Evolutionary conservation across 2,888 invertebrate genomes (phyloP).

Genomic region (Amphipyra tragopoginis): DNA sequence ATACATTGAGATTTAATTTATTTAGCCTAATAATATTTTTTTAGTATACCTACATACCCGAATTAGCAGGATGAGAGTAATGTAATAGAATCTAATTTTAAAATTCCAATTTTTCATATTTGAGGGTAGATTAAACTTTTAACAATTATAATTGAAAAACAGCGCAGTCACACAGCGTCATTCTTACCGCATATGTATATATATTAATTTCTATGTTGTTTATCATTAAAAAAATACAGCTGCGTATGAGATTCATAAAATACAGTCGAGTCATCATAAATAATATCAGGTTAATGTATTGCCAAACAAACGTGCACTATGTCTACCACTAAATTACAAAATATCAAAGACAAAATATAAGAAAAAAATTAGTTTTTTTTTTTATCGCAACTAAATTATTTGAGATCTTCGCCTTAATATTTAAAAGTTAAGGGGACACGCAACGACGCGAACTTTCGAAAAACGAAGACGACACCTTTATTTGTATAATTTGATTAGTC

Average conservation of each 20-base stretch:
- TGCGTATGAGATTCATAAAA: conserved; percentile 75
- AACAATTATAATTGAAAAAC: conserved; percentile 14
- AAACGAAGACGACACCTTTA: conserved; percentile 44
- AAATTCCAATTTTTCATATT: conserved; percentile 26
- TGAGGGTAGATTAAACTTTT: conserved; percentile 37
- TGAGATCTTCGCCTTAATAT: conserved; percentile 86
- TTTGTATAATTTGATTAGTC: conserved; percentile 33
- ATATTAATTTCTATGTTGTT: conserved; percentile 58
- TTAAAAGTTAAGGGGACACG: conserved; percentile 63
- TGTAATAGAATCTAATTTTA: conserved; percentile 28
- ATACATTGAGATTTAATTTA: conserved; percentile 17
- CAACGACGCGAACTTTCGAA: conserved; percentile 50
- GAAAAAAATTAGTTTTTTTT: conserved; percentile 61
- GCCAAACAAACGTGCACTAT: conserved; percentile 86
- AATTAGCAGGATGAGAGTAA: conserved; percentile 16
- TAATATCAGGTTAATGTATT: conserved; percentile 69
- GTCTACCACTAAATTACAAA: conserved; percentile 73
- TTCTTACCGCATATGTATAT: conserved; percentile 51
- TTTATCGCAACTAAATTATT: conserved; percentile 82
- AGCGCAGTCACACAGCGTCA: conserved; percentile 65
- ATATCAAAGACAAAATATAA: conserved; percentile 74
- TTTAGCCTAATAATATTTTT: conserved; percentile 31
- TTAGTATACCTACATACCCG: conserved; percentile 25
- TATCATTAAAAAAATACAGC: conserved; percentile 69
- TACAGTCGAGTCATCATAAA: conserved; percentile 67